Percentiles rank a stretch among this genome's conserved stretches.
Conservation (phyloP, 2,888 invertebrate species). For the Caenorhabditis sp. region DNA sequence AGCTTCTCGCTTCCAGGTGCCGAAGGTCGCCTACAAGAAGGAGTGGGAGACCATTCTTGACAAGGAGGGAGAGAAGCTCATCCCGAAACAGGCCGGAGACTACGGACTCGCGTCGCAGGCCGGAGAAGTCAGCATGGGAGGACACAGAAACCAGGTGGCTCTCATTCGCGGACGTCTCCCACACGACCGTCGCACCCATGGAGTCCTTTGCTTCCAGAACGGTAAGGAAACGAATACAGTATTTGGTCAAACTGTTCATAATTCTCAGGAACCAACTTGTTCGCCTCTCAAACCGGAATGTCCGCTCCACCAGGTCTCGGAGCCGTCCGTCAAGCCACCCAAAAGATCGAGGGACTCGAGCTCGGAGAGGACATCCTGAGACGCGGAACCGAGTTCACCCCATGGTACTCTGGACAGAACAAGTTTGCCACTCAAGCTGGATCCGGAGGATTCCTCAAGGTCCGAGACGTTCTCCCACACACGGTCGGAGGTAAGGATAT, state of each 20-base stretch:
- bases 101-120: slow-evolving; percentile 77
- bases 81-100: slow-evolving; percentile 79
- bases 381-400: slow-evolving; percentile 77
- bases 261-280: slow-evolving; percentile 78
- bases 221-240: slow-evolving; percentile 41
- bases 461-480: slow-evolving; percentile 78
- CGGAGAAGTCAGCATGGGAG: slow-evolving; percentile 75
- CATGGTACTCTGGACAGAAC: slow-evolving; percentile 79
- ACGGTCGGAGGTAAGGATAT: slow-evolving; percentile 77
- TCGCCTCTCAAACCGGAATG: slow-evolving; percentile 79
- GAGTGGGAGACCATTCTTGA: slow-evolving; percentile 78
- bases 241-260: too few relatives aligned
- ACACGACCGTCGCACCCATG: slow-evolving; percentile 77
- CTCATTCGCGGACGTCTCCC: slow-evolving; percentile 78
- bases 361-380: slow-evolving; percentile 77
- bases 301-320: slow-evolving; percentile 74
- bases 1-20: slow-evolving; percentile 74
- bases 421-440: slow-evolving; percentile 79
- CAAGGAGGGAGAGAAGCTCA: slow-evolving; percentile 78
- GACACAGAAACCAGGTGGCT: slow-evolving; percentile 78
- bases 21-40: slow-evolving; percentile 76
- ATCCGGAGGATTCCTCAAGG: slow-evolving; percentile 78
- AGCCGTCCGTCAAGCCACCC: slow-evolving; percentile 78
- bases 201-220: slow-evolving; percentile 78
- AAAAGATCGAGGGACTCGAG: slow-evolving; percentile 77